Conservation (phyloP, 2,797 vertebrate genomes). For the Clarias pachynema region DNA sequence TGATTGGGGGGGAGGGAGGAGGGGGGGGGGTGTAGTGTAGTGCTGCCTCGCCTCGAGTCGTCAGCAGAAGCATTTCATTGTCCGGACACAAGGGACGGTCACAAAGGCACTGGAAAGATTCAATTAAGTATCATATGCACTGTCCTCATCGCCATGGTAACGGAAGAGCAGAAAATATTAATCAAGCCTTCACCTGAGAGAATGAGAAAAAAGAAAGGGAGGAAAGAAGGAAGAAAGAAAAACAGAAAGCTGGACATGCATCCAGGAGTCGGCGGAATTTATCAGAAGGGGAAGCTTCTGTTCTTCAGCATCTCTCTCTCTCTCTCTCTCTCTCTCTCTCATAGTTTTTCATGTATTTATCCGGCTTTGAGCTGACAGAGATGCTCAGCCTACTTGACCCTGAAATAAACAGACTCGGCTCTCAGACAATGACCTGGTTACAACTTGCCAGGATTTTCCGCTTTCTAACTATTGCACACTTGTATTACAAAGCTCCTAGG, state of each 20-base stretch:
- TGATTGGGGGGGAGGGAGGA: constrained; percentile 57
- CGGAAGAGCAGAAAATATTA: constrained; percentile 98
- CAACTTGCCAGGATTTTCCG: background rate
- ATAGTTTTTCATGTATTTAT: background rate
- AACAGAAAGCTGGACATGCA: constrained; percentile 51
- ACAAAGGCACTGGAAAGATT: constrained; percentile 98
- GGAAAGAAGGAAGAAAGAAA: constrained; percentile 58
- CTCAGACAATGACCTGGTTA: constrained; percentile 17
- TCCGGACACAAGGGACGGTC: constrained; percentile 91
- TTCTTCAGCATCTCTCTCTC: background rate
- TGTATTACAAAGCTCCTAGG: background rate
- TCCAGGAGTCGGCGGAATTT: constrained; percentile 55
- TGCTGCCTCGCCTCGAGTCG: constrained; percentile 64
- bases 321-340: constrained; percentile 2
- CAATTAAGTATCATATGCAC: constrained; percentile 99
- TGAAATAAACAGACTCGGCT: constrained; percentile 46
- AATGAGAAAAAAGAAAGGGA: constrained; percentile 62
- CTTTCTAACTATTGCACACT: background rate
- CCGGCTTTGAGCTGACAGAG: background rate
- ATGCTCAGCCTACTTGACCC: constrained; percentile 37
- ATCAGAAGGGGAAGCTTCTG: constrained; percentile 54
- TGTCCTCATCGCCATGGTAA: constrained; percentile 99
- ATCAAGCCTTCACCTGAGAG: constrained; percentile 86
- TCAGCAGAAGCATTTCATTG: constrained; percentile 89
- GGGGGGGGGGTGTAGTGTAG: background rate